Conservation (phyloP, 2,113 vertebrate species). For the Laticauda colubrina region DNA sequence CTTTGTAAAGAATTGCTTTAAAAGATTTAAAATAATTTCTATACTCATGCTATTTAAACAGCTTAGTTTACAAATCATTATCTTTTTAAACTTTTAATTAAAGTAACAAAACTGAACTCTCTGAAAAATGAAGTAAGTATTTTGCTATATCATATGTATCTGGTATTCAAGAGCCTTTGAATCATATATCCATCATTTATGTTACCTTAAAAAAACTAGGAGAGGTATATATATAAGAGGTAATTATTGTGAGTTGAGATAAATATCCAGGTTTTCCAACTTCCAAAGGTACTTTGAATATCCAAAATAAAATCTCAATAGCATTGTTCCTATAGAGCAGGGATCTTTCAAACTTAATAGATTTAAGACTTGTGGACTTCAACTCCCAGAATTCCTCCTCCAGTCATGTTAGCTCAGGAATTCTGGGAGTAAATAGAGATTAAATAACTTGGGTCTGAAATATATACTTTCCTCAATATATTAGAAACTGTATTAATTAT, state of each 20-base stretch:
- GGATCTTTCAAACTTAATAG: too few relatives aligned
- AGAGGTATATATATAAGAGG: too few relatives aligned
- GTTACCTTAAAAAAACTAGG: not conserved
- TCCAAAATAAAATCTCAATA: slow-evolving; percentile 26
- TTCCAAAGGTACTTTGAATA: not conserved
- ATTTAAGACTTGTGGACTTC: too few relatives aligned
- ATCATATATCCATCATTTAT: not conserved
- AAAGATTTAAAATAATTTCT: not conserved
- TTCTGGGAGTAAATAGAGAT: not conserved
- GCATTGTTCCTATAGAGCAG: not conserved
- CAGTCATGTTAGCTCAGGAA: too few relatives aligned
- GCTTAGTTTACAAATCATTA: slow-evolving; percentile 31
- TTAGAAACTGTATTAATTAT: not conserved
- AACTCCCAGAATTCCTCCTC: too few relatives aligned
- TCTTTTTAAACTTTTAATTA: slow-evolving; percentile 17
- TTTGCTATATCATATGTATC: not conserved
- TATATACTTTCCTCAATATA: slow-evolving; percentile 37
- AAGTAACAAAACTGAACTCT: not conserved
- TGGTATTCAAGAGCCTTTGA: not conserved
- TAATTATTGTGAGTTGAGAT: not conserved
- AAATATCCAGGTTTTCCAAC: not conserved
- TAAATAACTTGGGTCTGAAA: slow-evolving; percentile 27
- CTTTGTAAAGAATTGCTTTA: not conserved
- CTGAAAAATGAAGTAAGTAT: slow-evolving; percentile 13
- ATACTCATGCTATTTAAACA: slow-evolving; percentile 35